phyloP scores from a whole-genome alignment of 1,140 invertebrate species.

The Dreissena rostriformis region DNA sequence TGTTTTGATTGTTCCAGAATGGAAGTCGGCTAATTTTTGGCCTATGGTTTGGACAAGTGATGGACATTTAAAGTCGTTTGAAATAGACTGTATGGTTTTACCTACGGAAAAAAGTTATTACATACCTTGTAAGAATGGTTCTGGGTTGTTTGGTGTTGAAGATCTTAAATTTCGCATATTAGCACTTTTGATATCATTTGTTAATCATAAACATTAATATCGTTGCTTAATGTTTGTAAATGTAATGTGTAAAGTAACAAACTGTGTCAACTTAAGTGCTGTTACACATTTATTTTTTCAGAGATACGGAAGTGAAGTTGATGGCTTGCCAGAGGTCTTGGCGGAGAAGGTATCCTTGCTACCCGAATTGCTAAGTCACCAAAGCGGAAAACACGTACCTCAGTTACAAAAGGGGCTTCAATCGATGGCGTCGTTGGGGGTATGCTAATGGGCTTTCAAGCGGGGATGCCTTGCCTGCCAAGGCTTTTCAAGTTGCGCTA shows the following conservation, averaged over 20 bases:
- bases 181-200: constrained; percentile 4
- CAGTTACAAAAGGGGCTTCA: constrained; percentile 25
- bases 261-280: neutral
- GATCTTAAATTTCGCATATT: constrained; percentile 1
- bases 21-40: constrained; percentile 42
- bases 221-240: constrained; percentile 4
- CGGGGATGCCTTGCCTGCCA: constrained; percentile 4
- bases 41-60: constrained; percentile 4
- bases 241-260: neutral
- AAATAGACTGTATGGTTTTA: neutral
- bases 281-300: constrained; percentile 34
- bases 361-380: constrained; percentile 13
- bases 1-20: constrained; percentile 21
- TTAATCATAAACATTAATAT: neutral
- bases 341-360: constrained; percentile 16
- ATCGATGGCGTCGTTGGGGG: constrained; percentile 41
- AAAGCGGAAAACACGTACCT: constrained; percentile 6
- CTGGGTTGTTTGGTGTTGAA: constrained; percentile 4
- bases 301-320: constrained; percentile 9
- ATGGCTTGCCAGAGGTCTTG: constrained; percentile 20
- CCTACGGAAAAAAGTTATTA: neutral
- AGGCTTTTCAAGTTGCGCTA: constrained; percentile 26
- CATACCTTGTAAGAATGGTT: constrained; percentile 5
- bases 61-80: neutral
- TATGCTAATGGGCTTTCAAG: constrained; percentile 1